Conservation (phyloP, 1,140 invertebrate species). For the Drosophila pallidifrons region DNA sequence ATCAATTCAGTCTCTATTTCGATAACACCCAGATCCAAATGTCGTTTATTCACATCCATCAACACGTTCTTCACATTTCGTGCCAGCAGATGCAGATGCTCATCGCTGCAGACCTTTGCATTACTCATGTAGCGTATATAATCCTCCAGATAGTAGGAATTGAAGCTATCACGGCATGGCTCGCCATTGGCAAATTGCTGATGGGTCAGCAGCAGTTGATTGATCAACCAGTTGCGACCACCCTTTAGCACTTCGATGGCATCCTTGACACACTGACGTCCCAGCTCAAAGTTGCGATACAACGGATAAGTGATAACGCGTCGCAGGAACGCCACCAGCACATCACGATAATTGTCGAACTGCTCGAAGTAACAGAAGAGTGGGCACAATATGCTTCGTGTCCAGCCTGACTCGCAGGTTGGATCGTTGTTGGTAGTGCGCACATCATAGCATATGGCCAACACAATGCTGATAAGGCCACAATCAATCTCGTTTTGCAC, state of each 20-base stretch:
- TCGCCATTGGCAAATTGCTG: conserved; percentile 65
- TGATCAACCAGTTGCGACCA: conserved; percentile 71
- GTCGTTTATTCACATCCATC: conserved; percentile 71
- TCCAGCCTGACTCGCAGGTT: conserved; percentile 80
- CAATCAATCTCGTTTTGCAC: conserved; percentile 71
- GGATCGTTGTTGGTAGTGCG: conserved; percentile 75
- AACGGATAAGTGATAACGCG: conserved; percentile 78
- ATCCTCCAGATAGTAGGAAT: conserved; percentile 72
- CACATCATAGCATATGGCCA: conserved; percentile 82
- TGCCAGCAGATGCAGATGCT: conserved; percentile 69
- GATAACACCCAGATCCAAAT: conserved; percentile 66
- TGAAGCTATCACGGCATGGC: conserved; percentile 62
- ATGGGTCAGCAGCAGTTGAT: conserved; percentile 73
- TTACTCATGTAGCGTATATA: conserved; percentile 75
- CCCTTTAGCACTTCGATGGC: conserved; percentile 75
- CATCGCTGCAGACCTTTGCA: conserved; percentile 50
- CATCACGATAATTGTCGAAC: conserved; percentile 70
- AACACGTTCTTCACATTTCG: conserved; percentile 78
- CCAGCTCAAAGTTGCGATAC: conserved; percentile 76
- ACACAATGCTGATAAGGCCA: conserved; percentile 74
- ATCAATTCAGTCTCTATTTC: conserved; percentile 79
- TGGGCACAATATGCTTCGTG: conserved; percentile 74
- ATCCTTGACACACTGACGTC: conserved; percentile 69
- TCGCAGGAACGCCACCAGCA: conserved; percentile 72
- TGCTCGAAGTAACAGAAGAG: conserved; percentile 76